Conservation (phyloP, 1,140 invertebrate species). For the Bombus pyrosoma region DNA sequence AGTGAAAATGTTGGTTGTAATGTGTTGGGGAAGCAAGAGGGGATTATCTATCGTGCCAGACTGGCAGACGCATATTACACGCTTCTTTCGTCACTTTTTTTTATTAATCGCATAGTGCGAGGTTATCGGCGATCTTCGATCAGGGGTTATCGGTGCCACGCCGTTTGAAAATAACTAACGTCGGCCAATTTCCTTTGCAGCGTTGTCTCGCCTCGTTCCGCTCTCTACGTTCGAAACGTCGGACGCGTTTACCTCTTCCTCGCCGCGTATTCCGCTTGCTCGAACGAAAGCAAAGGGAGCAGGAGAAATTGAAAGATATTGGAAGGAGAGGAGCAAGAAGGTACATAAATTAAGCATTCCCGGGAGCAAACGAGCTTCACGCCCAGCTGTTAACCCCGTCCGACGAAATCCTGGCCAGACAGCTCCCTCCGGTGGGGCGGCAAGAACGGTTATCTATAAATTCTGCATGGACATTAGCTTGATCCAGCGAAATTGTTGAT, state of each 20-base stretch:
- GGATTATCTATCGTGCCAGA: slow-evolving; percentile 18
- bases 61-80: slow-evolving; percentile 34
- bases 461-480: slow-evolving; percentile 56
- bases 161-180: slow-evolving; percentile 23
- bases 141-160: slow-evolving; percentile 6
- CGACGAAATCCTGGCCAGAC: background rate
- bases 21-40: background rate
- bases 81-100: slow-evolving; percentile 24
- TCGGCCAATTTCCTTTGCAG: background rate
- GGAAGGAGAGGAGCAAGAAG: background rate
- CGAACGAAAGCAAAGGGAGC: background rate
- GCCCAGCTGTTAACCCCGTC: slow-evolving; percentile 6
- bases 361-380: background rate
- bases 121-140: slow-evolving; percentile 43
- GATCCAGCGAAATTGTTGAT: slow-evolving; percentile 60
- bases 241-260: background rate
- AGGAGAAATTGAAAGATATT: slow-evolving; percentile 39
- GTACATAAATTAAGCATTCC: slow-evolving; percentile 14
- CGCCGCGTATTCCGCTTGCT: no score
- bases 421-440: background rate
- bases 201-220: background rate
- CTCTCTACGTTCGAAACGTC: background rate
- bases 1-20: background rate
- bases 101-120: slow-evolving; percentile 10
- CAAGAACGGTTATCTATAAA: slow-evolving; percentile 47